These are phyloP conservation scores for Rhysida immarginata DNA, from an alignment of 1,140 invertebrate genomes.

Conservation along the genomic window DNA sequence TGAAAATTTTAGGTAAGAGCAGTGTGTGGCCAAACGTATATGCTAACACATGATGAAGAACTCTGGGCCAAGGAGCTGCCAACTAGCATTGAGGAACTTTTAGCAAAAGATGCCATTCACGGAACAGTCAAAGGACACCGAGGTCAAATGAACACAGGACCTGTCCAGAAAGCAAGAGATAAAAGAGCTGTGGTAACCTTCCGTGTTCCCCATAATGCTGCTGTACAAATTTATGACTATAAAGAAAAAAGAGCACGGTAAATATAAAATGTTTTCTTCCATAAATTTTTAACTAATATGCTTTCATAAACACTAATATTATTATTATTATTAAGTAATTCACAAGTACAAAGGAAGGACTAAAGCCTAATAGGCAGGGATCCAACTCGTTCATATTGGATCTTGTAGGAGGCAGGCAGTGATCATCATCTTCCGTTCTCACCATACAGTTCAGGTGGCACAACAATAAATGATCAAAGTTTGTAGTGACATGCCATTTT, in stretches of 20 bases:
- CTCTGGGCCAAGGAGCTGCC: slow-evolving; percentile 36
- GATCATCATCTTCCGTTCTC: too few species aligned
- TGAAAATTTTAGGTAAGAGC: slow-evolving; percentile 34
- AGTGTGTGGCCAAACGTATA: slow-evolving; percentile 37
- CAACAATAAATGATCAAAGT: too few species aligned
- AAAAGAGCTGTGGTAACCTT: slow-evolving; percentile 32
- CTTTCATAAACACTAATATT: too few species aligned
- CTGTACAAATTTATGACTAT: slow-evolving; percentile 39
- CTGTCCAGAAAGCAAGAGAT: slow-evolving; percentile 18
- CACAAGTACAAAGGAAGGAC: too few species aligned
- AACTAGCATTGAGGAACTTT: slow-evolving; percentile 28
- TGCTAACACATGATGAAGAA: slow-evolving; percentile 39
- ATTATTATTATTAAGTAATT: too few species aligned
- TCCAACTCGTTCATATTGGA: too few species aligned
- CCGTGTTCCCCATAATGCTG: slow-evolving; percentile 39
- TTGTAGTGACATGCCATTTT: too few species aligned
- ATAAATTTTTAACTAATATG: too few species aligned
- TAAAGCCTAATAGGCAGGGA: too few species aligned
- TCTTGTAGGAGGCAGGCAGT: too few species aligned
- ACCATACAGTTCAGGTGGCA: too few species aligned
- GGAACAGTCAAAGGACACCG: slow-evolving; percentile 27
- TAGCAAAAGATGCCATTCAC: slow-evolving; percentile 27
- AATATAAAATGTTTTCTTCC: background rate
- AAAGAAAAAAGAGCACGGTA: slow-evolving; percentile 37
- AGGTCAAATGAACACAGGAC: too few species aligned